Conservation (phyloP, 2,797 vertebrate species). For the Coilia nasus region DNA sequence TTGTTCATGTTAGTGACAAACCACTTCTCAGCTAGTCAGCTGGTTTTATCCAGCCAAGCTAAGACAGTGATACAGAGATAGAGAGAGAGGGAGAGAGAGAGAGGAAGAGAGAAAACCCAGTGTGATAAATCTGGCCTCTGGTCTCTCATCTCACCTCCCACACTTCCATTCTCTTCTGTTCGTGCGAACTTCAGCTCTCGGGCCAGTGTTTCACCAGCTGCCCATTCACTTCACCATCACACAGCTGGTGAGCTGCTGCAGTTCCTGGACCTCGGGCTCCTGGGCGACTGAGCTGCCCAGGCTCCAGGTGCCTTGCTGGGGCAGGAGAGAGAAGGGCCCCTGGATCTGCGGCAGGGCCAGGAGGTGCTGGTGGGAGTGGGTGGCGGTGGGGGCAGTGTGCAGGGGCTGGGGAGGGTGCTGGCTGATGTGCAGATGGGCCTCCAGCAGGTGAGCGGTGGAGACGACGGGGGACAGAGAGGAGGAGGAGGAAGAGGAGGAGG, state of each 20-base stretch:
- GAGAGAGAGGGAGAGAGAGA: not conserved
- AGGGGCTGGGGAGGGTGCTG: slow-evolving; percentile 63
- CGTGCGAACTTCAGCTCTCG: not conserved
- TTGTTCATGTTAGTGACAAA: not conserved
- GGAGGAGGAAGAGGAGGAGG: slow-evolving; percentile 58
- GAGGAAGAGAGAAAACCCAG: not conserved
- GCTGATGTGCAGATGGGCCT: slow-evolving; percentile 87
- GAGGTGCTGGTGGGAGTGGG: slow-evolving; percentile 57
- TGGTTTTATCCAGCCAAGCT: not conserved
- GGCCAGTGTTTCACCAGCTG: not conserved
- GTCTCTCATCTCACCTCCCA: not conserved
- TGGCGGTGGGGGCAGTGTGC: slow-evolving; percentile 54
- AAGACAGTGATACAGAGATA: not conserved
- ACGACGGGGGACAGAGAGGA: slow-evolving; percentile 78
- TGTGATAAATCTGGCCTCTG: not conserved
- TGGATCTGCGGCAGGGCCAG: slow-evolving; percentile 63
- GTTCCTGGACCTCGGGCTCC: slow-evolving; percentile 68
- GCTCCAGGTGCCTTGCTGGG: slow-evolving; percentile 77
- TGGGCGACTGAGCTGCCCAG: slow-evolving; percentile 67
- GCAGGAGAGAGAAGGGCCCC: slow-evolving; percentile 55
- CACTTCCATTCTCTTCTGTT: not conserved
- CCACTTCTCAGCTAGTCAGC: not conserved
- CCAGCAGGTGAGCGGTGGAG: slow-evolving; percentile 88
- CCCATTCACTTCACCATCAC: slow-evolving; percentile 86
- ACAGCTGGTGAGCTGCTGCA: slow-evolving; percentile 79